Conservation (phyloP, 2,888 invertebrate genomes). For the Aleiodes testaceus region DNA sequence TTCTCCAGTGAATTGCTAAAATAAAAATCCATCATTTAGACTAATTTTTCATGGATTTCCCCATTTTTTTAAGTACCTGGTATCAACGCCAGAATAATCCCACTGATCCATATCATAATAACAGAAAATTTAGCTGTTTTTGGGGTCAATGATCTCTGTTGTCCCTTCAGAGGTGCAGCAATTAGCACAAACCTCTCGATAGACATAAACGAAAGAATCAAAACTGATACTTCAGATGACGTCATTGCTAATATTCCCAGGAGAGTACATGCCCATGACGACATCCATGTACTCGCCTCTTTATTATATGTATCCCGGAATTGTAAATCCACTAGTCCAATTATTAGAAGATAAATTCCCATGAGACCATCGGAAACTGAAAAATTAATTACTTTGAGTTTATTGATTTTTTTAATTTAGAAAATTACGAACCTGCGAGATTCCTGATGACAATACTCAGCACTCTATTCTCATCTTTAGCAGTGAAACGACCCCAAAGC, state of each 20-base stretch:
- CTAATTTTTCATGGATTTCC: too few species aligned
- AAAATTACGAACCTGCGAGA: conserved; percentile 75
- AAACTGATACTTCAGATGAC: conserved; percentile 81
- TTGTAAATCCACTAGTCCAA: conserved; percentile 77
- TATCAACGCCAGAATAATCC: conserved; percentile 77
- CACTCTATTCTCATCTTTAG: conserved; percentile 78
- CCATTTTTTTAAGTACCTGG: conserved; percentile 74
- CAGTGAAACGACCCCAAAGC: conserved; percentile 77
- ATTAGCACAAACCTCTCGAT: conserved; percentile 80
- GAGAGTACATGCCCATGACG: conserved; percentile 79
- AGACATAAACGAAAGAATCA: conserved; percentile 81
- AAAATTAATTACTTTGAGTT: conserved; percentile 49
- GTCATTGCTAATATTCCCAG: conserved; percentile 79
- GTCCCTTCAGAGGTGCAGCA: conserved; percentile 76
- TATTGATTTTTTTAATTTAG: not conserved
- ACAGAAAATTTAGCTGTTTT: conserved; percentile 75
- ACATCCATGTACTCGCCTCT: conserved; percentile 78
- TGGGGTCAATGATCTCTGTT: conserved; percentile 75
- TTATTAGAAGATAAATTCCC: conserved; percentile 79
- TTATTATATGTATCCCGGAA: conserved; percentile 77
- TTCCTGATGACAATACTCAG: conserved; percentile 80
- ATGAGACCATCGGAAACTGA: conserved; percentile 80
- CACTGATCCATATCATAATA: conserved; percentile 77
- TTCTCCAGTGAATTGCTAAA: conserved; percentile 76
- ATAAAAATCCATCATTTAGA: not conserved